A percentile compares a stretch with the other conserved stretches of the same genome.
phyloP scores from a whole-genome alignment of 2,888 invertebrate genomes.

The Mongoloraphidia duomilia region DNA sequence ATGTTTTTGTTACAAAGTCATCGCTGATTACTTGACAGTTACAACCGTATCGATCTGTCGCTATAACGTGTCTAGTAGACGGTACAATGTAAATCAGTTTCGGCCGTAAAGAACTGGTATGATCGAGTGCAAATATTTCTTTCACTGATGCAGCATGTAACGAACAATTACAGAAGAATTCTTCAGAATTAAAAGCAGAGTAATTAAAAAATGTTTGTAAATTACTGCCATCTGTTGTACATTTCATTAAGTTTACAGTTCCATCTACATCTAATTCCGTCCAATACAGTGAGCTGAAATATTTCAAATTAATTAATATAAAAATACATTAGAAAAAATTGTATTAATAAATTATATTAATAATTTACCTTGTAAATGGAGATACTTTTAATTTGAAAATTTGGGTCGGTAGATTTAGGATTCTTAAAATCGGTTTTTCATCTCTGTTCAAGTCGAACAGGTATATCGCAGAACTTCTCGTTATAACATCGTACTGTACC shows the following conservation, averaged over 20 bases:
- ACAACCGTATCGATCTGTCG: conserved; percentile 53
- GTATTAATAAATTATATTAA: conserved; percentile 4
- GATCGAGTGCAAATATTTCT: conserved; percentile 51
- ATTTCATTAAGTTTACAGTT: conserved; percentile 46
- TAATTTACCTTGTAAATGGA: conserved; percentile 52
- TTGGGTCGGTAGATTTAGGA: conserved; percentile 33
- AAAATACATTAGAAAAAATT: background rate
- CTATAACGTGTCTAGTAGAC: conserved; percentile 41
- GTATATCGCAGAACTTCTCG: conserved; percentile 39
- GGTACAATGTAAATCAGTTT: conserved; percentile 51
- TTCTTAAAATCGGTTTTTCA: conserved; percentile 36
- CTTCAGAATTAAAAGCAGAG: conserved; percentile 11
- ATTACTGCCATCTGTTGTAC: conserved; percentile 40
- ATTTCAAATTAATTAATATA: background rate
- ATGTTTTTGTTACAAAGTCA: conserved; percentile 12
- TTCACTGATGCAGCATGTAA: conserved; percentile 41
- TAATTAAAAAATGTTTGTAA: conserved; percentile 39
- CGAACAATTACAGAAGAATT: conserved; percentile 49
- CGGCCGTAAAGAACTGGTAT: conserved; percentile 38
- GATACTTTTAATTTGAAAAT: conserved; percentile 58
- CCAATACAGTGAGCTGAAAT: conserved; percentile 56
- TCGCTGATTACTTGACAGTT: conserved; percentile 41
- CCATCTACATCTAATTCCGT: conserved; percentile 48
- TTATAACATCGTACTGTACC: conserved; percentile 40
- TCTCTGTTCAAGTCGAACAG: conserved; percentile 50